Evolutionary conservation across 2,888 invertebrate species (phyloP), one percentile per base, ranked within the genome.

Genomic region (Myopa tessellatipennis): DNA sequence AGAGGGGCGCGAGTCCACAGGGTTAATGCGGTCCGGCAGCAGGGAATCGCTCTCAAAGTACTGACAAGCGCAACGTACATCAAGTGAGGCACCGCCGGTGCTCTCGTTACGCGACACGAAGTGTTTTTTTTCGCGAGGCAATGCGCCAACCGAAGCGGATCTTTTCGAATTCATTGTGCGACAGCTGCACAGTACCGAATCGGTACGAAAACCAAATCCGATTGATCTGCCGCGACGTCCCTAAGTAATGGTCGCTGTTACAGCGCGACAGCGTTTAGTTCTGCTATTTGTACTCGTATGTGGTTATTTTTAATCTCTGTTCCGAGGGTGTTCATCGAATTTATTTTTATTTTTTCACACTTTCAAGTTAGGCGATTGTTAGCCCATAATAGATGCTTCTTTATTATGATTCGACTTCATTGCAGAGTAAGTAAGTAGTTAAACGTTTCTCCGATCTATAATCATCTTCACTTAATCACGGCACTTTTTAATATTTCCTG

Each of bases 1-100:
- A n/a, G 92, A 90, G 79, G 93, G 92, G 81, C 92, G 90, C 81
- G 92, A 92, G 38, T 88, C 93, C 83, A 92, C 90, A 81, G 93
- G 93, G 88, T 94, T 94, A 77, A 92, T 90, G 86, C 94, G 91
- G 88, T 95, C 95, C 79, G 95, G 95, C 84, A 95, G 90, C 83
- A 95, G 89, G 79, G 94, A 94, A 89, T 95, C 94, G 88, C 94
- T 93, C 90, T 95, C 93, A 90, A 93, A 96, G 90, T 93, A 96
- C 90, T 96, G 95, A 90, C 96, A 95, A 82, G 91, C 95, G 90
- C 96, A 95, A 83, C 96, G 93, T 80, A 96, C 95, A 88, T 95
- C 95, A 85, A 94, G 91, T 79, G 95, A 92, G 83, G 91, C 92
- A 83, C 93, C 92, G 84, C 93, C 92, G 82, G 93, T 93, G 87